Percentiles rank a stretch among this genome's conserved stretches.
Evolutionary conservation across 2,113 vertebrate species (phyloP).

Genomic region (Catharus bicknelli): DNA sequence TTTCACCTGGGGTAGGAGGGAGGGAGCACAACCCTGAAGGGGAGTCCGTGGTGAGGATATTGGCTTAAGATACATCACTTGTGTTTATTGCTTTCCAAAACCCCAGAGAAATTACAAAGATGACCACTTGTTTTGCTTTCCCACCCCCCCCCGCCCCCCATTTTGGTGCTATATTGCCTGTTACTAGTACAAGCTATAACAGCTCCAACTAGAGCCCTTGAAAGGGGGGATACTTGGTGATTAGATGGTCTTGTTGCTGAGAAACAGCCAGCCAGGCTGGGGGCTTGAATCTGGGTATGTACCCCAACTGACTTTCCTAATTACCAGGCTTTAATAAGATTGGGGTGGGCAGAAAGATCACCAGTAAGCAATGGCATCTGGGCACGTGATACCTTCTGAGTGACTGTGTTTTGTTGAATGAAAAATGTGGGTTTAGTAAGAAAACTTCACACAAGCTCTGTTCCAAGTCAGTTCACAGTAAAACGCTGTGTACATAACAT

Average conservation of each 20-base stretch:
- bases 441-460: background rate
- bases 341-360: background rate
- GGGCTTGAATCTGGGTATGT: background rate
- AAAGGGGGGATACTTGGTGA: background rate
- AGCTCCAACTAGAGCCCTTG: background rate
- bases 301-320: background rate
- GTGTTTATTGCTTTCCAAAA: background rate
- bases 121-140: too few relatives aligned
- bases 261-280: background rate
- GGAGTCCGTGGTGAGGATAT: background rate
- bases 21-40: background rate
- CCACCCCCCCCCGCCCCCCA: too few relatives aligned
- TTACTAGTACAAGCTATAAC: background rate
- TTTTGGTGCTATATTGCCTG: background rate
- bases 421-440: background rate
- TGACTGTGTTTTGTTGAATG: background rate
- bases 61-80: background rate
- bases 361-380: background rate
- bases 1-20: background rate
- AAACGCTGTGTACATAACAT: background rate
- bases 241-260: background rate
- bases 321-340: background rate
- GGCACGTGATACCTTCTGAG: background rate
- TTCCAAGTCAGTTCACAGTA: constrained; percentile 1
- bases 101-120: background rate